Base-by-base conservation (phyloP, 2,797 vertebrate genomes). In the Phataginus tetradactyla region DNA sequence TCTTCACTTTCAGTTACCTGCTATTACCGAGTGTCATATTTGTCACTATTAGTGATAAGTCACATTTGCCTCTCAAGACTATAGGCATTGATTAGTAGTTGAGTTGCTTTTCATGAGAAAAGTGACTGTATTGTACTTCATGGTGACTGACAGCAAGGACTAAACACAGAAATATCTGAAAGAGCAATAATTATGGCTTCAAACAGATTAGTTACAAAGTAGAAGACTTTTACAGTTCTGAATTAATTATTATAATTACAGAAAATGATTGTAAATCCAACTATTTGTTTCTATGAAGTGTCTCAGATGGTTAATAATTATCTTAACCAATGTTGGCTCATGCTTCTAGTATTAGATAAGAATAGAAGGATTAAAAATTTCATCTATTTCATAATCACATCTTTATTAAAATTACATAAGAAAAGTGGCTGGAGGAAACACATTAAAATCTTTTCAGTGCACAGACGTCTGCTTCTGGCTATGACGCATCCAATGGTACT, bases 221-320 rank as follows among this genome's bases (percentile, higher is more conserved):
- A 78, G 21, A 77, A 83, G 80, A 92, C 39, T 57, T 42, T 57
- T 94, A 90, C 3, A 61, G n/a, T 63, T 96, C 57, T 88, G 57
- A 79, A 80, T 90, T 68, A 84, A 83, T 92, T 72, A 80, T 85
- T 85, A 81, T 78, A 96, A 85, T 94, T 81, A 85, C 85, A 88
- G 57, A 74, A 59, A 39, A 66, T 83, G 69, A 86, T 80, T 78
- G 3, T 39, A 86, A 93, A 75, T 72, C 18, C 18, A 59, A 51
- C 25, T 94, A 45, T 85, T 85, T 94, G 18, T 96, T 94, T 94
- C 42, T 69, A 37, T 85, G 64, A 83, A 83, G 39, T 64, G 20
- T 69, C 92, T 90, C 29, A 57, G 80, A 85, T 92, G 55, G 13
- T 63, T 90, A 83, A 49, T 74, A 63, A 80, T 72, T 90, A 59